phyloP scores from a whole-genome alignment of 1,140 invertebrate genomes.

The Tachypleus tridentatus region DNA sequence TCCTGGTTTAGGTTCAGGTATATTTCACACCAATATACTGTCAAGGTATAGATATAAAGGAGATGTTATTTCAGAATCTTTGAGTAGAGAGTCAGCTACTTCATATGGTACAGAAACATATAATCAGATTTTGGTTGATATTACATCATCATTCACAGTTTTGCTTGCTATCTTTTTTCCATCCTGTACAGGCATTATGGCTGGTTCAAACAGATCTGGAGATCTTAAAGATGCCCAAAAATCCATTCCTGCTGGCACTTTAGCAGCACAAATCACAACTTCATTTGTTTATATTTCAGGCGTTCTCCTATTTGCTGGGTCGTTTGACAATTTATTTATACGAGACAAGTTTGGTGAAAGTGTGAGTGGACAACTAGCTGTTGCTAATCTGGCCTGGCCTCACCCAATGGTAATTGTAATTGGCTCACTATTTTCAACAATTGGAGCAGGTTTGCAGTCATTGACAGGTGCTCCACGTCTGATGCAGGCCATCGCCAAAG shows the following conservation, averaged over 20 bases:
- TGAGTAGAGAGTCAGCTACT: slow-evolving; percentile 40
- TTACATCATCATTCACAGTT: slow-evolving; percentile 94
- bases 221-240: slow-evolving; percentile 96
- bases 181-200: slow-evolving; percentile 95
- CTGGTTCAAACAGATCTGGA: slow-evolving; percentile 97
- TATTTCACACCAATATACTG: slow-evolving; percentile 47
- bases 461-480: slow-evolving; percentile 49
- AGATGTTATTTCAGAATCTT: slow-evolving; percentile 47
- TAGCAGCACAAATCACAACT: slow-evolving; percentile 92
- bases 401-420: slow-evolving; percentile 95
- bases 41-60: slow-evolving; percentile 50
- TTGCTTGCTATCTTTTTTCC: slow-evolving; percentile 99
- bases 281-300: slow-evolving; percentile 70
- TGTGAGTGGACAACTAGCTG: slow-evolving; percentile 75
- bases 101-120: slow-evolving; percentile 25
- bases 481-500: slow-evolving; percentile 89
- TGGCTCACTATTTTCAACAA: slow-evolving; percentile 94
- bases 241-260: slow-evolving; percentile 95
- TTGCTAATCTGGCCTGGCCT: slow-evolving; percentile 85
- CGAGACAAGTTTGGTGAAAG: slow-evolving; percentile 96
- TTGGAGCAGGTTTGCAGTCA: slow-evolving; percentile 96
- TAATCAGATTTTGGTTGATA: slow-evolving; percentile 76
- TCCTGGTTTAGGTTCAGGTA: slow-evolving; percentile 41
- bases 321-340: slow-evolving; percentile 85
- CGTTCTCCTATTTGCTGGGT: slow-evolving; percentile 86